A percentile compares a stretch with the other conserved stretches of the same genome.
Conservation (phyloP, 2,113 vertebrate genomes). For the Sus scrofa region DNA sequence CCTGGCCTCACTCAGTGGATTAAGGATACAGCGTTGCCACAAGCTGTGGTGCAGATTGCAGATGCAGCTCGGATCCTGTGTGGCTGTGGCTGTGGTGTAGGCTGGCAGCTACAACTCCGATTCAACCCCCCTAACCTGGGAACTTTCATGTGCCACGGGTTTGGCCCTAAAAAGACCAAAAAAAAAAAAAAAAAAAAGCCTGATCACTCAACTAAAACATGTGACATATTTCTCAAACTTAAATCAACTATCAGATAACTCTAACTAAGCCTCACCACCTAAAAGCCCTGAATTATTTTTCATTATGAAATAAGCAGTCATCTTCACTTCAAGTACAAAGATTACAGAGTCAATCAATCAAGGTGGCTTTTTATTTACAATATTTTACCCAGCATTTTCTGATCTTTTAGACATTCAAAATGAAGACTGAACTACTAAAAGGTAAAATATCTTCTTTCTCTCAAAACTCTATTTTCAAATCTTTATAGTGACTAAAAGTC, state of each 20-base stretch:
- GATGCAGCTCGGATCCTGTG: too few species aligned
- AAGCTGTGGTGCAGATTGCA: too few species aligned
- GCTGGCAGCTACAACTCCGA: too few species aligned
- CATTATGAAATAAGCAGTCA: constrained; percentile 24
- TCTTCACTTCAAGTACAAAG: constrained; percentile 39
- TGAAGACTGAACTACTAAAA: constrained; percentile 41
- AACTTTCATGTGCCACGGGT: too few species aligned
- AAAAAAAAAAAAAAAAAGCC: neutral
- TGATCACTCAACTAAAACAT: constrained; percentile 54
- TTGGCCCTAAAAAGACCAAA: too few species aligned
- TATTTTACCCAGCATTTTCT: constrained; percentile 26
- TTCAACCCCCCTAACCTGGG: too few species aligned
- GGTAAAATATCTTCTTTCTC: constrained; percentile 14
- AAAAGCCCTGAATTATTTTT: constrained; percentile 57
- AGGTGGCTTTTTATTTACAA: constrained; percentile 1
- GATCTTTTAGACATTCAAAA: constrained; percentile 26
- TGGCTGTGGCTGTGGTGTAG: too few species aligned
- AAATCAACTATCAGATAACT: neutral
- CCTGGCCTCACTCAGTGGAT: too few species aligned
- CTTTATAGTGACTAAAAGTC: constrained; percentile 44
- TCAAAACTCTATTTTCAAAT: constrained; percentile 45
- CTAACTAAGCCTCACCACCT: constrained; percentile 4
- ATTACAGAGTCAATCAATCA: neutral
- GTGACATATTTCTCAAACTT: constrained; percentile 32
- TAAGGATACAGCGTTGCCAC: too few species aligned